phyloP scores from a whole-genome alignment of 2,888 invertebrate genomes.

The Erannis defoliaria region DNA sequence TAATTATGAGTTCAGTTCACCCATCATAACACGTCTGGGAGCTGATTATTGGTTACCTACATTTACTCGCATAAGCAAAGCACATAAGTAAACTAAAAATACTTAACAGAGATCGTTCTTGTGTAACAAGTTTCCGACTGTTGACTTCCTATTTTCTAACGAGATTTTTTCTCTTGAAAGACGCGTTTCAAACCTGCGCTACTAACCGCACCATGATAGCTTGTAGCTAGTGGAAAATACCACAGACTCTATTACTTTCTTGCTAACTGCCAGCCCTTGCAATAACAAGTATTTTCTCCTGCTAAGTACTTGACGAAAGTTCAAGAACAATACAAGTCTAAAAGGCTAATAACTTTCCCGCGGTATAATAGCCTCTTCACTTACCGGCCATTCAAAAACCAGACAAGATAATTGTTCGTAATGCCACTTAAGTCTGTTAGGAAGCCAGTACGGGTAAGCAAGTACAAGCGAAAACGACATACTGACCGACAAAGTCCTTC shows the following conservation, averaged over 20 bases:
- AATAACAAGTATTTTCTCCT: constrained; percentile 31
- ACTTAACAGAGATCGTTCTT: constrained; percentile 63
- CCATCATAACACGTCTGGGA: constrained; percentile 19
- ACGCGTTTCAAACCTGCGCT: constrained; percentile 52
- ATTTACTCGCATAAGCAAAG: constrained; percentile 41
- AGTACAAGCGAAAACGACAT: constrained; percentile 57
- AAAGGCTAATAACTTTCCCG: constrained; percentile 64
- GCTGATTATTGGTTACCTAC: constrained; percentile 21
- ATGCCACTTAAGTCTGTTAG: constrained; percentile 51
- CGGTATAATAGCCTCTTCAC: constrained; percentile 52
- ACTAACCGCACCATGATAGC: constrained; percentile 61
- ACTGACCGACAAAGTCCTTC: constrained; percentile 75
- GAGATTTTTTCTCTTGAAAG: constrained; percentile 72
- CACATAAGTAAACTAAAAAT: constrained; percentile 57
- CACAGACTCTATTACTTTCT: constrained; percentile 36
- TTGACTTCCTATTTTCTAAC: constrained; percentile 85
- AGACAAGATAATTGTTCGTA: constrained; percentile 61
- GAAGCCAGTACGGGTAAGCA: constrained; percentile 44
- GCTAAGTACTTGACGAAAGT: constrained; percentile 39
- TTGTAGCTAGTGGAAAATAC: constrained; percentile 65
- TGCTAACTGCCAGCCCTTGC: constrained; percentile 12
- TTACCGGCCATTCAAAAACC: constrained; percentile 45
- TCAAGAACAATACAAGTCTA: constrained; percentile 58
- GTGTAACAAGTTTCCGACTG: constrained; percentile 71
- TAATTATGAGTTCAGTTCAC: constrained; percentile 33